These are phyloP conservation scores for Parambassis ranga DNA, from an alignment of 2,797 vertebrate species.

Conservation along the genomic window DNA sequence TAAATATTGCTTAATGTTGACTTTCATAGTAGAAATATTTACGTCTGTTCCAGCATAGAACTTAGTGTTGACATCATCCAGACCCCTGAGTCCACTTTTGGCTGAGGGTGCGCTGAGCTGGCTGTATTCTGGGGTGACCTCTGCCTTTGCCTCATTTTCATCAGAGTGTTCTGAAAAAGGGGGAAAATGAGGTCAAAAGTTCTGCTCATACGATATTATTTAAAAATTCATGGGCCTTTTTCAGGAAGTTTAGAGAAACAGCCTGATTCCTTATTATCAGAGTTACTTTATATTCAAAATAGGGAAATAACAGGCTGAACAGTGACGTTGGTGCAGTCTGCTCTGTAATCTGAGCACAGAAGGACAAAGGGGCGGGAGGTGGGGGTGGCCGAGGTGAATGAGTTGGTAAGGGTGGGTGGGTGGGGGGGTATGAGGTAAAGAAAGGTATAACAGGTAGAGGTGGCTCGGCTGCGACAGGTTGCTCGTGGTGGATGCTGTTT, in stretches of 20 bases:
- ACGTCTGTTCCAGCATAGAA: slow-evolving; percentile 91
- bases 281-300: neutral
- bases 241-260: neutral
- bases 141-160: neutral
- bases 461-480: slow-evolving; percentile 13
- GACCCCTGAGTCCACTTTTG: slow-evolving; percentile 64
- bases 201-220: neutral
- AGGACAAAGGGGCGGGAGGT: slow-evolving; percentile 23
- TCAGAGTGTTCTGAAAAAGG: slow-evolving; percentile 62
- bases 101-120: slow-evolving; percentile 69
- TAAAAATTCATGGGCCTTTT: neutral
- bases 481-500: slow-evolving; percentile 22
- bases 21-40: slow-evolving; percentile 8
- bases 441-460: slow-evolving; percentile 2
- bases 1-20: neutral
- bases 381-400: slow-evolving; percentile 24
- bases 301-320: slow-evolving; percentile 1
- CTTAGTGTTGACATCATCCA: slow-evolving; percentile 81
- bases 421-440: slow-evolving; percentile 20
- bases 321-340: neutral
- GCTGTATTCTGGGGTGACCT: slow-evolving; percentile 61
- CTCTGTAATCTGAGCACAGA: slow-evolving; percentile 42
- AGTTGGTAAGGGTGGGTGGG: slow-evolving; percentile 14
- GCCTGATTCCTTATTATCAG: neutral
- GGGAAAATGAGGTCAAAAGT: neutral